A percentile compares a stretch with the other conserved stretches of the same genome.
phyloP scores from a whole-genome alignment of 2,888 invertebrate species.

The Drosophila nigritarsus region DNA sequence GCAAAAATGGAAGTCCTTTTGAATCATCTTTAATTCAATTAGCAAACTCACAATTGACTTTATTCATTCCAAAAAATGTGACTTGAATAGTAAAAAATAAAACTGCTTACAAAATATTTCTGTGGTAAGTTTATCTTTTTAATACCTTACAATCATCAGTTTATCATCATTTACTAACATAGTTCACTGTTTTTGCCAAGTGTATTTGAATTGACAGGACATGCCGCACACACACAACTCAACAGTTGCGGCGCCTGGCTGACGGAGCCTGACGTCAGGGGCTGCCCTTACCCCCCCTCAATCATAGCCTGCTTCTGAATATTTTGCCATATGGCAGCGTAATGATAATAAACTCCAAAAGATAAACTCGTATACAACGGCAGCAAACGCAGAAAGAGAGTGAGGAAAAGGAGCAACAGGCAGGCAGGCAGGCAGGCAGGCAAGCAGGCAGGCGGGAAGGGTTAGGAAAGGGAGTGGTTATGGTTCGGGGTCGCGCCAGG shows the following conservation, averaged over 20 bases:
- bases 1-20: neutral
- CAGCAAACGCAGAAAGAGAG: constrained; percentile 14
- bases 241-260: constrained; percentile 64
- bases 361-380: constrained; percentile 58
- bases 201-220: constrained; percentile 28
- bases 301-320: constrained; percentile 39
- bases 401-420: neutral
- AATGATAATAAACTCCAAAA: constrained; percentile 83
- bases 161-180: neutral
- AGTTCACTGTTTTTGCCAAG: constrained; percentile 17
- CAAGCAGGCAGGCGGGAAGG: neutral
- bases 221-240: constrained; percentile 24
- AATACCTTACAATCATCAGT: neutral
- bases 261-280: constrained; percentile 66
- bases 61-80: neutral
- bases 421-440: neutral
- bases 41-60: neutral
- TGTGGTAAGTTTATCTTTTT: neutral
- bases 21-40: neutral
- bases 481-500: constrained; percentile 23
- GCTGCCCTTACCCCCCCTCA: neutral
- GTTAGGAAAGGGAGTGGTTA: neutral
- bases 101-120: rapidly evolving
- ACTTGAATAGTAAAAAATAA: neutral
- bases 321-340: constrained; percentile 81